Evolutionary conservation across 2,797 vertebrate species (phyloP).

Genomic region (Chelidonichthys spinosus): DNA sequence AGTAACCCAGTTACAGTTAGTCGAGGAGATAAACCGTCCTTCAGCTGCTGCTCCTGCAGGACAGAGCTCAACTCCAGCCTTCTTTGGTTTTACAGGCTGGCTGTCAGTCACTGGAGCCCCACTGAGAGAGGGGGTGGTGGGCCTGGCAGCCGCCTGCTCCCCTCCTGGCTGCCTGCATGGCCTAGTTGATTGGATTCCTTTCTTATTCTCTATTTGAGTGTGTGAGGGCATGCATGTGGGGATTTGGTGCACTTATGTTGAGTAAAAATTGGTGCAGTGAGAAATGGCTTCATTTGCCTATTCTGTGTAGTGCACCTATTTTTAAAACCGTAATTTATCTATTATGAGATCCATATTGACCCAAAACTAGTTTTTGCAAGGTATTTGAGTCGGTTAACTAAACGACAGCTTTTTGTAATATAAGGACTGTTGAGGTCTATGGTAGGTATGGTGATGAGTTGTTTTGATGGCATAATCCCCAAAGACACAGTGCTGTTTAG

Average conservation of each 20-base stretch:
- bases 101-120: slow-evolving; percentile 62
- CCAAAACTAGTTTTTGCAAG: slow-evolving; percentile 6
- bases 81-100: slow-evolving; percentile 54
- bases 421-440: neutral
- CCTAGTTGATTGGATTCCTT: slow-evolving; percentile 67
- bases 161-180: slow-evolving; percentile 53
- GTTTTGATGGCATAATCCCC: neutral
- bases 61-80: slow-evolving; percentile 53
- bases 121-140: slow-evolving; percentile 45
- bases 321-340: slow-evolving; percentile 2
- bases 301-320: slow-evolving; percentile 12
- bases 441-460: neutral
- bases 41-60: slow-evolving; percentile 42
- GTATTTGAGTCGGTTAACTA: neutral
- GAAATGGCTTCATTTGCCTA: slow-evolving; percentile 18
- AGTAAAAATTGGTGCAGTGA: slow-evolving; percentile 45
- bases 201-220: slow-evolving; percentile 19
- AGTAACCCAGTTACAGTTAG: slow-evolving; percentile 74
- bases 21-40: slow-evolving; percentile 54
- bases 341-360: neutral
- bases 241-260: slow-evolving; percentile 45
- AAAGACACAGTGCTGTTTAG: neutral
- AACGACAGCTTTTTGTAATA: neutral
- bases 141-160: slow-evolving; percentile 52
- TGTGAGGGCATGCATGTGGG: slow-evolving; percentile 30